A percentile compares a stretch with the other conserved stretches of the same genome.
Evolutionary conservation across 2,113 vertebrate species (phyloP).

Genomic region (Dinomys branickii): DNA sequence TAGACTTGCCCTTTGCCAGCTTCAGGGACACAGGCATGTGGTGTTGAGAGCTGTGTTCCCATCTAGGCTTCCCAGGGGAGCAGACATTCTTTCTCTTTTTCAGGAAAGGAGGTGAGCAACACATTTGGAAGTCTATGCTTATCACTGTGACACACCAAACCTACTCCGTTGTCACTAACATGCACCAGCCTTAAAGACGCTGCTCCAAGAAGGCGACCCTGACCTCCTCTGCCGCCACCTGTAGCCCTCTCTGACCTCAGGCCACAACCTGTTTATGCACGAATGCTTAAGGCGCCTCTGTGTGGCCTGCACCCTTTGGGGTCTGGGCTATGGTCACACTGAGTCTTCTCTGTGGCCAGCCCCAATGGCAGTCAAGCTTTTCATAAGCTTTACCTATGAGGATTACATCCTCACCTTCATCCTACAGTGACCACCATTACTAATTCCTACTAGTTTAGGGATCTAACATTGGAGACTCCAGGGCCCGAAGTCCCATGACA

Average conservation of each 20-base stretch:
- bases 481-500: background rate
- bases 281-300: background rate
- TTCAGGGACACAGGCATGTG: background rate
- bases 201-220: constrained; percentile 35
- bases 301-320: background rate
- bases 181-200: background rate
- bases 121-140: background rate
- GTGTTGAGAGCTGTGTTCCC: background rate
- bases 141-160: background rate
- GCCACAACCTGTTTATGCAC: background rate
- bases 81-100: background rate
- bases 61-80: background rate
- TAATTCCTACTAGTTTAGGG: background rate
- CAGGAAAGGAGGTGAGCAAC: background rate
- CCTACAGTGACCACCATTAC: background rate
- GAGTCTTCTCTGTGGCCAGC: background rate
- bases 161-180: background rate
- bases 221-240: background rate
- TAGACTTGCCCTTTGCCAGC: background rate
- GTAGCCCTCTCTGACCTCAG: background rate
- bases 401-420: background rate
- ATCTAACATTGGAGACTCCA: background rate
- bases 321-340: background rate
- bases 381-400: background rate
- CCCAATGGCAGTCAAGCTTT: background rate